A percentile compares a stretch with the other conserved stretches of the same genome.
Evolutionary conservation across 2,797 vertebrate genomes (phyloP).

Genomic region (Clarias platycephalus): DNA sequence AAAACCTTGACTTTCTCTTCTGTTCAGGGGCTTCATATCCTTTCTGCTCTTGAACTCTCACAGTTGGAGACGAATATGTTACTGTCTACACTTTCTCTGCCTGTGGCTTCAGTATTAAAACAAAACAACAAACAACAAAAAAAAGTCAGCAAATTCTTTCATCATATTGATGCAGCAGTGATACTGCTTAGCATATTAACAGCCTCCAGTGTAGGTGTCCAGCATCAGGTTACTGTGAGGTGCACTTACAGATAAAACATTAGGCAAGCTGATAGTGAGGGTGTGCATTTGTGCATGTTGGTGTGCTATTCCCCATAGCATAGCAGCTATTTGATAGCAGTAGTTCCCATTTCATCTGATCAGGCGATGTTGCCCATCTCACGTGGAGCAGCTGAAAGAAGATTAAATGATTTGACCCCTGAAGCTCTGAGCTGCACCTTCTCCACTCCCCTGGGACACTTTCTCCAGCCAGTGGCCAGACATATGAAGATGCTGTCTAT

Average conservation of each 20-base stretch:
- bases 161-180: slow-evolving; percentile 12
- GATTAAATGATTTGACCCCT: slow-evolving; percentile 56
- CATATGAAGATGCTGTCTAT: neutral
- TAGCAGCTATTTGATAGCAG: slow-evolving; percentile 43
- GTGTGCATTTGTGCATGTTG: slow-evolving; percentile 16
- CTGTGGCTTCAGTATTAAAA: neutral
- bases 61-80: neutral
- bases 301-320: slow-evolving; percentile 29
- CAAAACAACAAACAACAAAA: neutral
- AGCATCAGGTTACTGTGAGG: slow-evolving; percentile 19
- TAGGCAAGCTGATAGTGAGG: slow-evolving; percentile 21
- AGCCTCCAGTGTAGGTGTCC: slow-evolving; percentile 23
- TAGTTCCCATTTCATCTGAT: slow-evolving; percentile 44
- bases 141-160: slow-evolving; percentile 8
- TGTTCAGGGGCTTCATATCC: neutral
- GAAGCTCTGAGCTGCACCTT: slow-evolving; percentile 12
- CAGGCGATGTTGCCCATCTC: slow-evolving; percentile 30
- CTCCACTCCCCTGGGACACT: neutral
- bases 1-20: neutral
- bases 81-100: slow-evolving; percentile 17
- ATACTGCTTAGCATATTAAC: slow-evolving; percentile 24
- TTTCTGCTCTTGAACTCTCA: slow-evolving; percentile 37
- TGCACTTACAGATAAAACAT: slow-evolving; percentile 43
- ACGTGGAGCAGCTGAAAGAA: slow-evolving; percentile 34
- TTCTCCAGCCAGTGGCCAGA: neutral